Conservation (phyloP, 2,113 vertebrate genomes). For the Ochotona princeps region DNA sequence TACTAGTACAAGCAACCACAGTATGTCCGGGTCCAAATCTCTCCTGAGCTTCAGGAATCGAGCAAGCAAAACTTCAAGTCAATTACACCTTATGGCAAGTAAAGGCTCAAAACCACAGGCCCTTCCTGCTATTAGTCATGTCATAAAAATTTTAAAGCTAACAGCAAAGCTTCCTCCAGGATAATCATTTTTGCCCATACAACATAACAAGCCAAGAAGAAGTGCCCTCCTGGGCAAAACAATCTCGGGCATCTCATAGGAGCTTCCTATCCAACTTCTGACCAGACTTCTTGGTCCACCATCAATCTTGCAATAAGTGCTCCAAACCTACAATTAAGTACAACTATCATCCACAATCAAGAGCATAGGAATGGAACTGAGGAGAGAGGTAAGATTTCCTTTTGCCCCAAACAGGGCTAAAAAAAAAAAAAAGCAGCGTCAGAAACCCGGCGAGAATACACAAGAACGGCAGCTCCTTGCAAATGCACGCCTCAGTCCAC, state of each 20-base stretch:
- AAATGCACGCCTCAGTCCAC: conserved; percentile 71
- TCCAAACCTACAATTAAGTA: conserved; percentile 80
- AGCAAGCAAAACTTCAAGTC: conserved; percentile 45
- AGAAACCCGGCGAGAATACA: conserved; percentile 3
- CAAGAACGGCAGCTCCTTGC: not conserved
- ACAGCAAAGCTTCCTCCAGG: conserved; percentile 83
- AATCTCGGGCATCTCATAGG: conserved; percentile 79
- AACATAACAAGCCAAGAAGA: conserved; percentile 73
- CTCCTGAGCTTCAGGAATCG: conserved; percentile 2
- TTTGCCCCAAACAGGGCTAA: not conserved
- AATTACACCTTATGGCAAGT: conserved; percentile 45
- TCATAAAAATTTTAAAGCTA: conserved; percentile 74
- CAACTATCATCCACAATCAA: conserved; percentile 68
- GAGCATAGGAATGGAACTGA: conserved; percentile 11
- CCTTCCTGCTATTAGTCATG: conserved; percentile 68
- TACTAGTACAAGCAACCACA: conserved; percentile 32
- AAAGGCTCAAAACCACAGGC: conserved; percentile 61
- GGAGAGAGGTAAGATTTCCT: conserved; percentile 51
- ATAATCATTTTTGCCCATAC: conserved; percentile 82
- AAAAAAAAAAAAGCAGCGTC: not conserved
- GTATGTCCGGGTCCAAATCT: not conserved
- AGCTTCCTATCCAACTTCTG: conserved; percentile 81
- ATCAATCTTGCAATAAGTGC: conserved; percentile 82
- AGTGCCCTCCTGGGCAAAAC: conserved; percentile 76
- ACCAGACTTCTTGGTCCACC: conserved; percentile 76